A percentile compares a stretch with the other conserved stretches of the same genome.
Conservation (phyloP, 1,140 invertebrate genomes). For the Drosophila sucinea region DNA sequence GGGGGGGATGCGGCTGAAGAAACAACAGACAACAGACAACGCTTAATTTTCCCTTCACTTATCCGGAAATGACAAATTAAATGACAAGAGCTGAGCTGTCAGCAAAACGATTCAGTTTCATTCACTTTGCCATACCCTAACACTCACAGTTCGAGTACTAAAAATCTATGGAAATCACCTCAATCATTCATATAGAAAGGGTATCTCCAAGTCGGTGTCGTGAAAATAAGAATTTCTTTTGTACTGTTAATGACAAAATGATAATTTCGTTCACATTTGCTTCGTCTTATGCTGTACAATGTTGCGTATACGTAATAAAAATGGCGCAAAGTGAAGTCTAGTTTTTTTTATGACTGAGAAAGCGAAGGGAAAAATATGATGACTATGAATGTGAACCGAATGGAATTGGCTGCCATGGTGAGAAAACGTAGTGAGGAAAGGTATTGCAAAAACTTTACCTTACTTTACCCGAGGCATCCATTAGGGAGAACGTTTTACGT, state of each 20-base stretch:
- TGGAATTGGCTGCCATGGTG: not conserved
- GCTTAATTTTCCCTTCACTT: conserved; percentile 44
- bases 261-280: not conserved
- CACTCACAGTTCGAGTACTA: not conserved
- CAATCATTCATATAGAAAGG: not conserved
- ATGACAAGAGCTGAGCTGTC: conserved; percentile 52
- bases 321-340: not conserved
- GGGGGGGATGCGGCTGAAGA: not conserved
- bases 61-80: conserved; percentile 55
- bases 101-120: conserved; percentile 18
- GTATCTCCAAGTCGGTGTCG: not conserved
- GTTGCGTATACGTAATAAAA: conserved; percentile 58
- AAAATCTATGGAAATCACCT: too few relatives aligned
- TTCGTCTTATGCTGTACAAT: conserved; percentile 18
- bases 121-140: not conserved
- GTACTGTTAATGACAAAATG: conserved; percentile 3
- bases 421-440: not conserved
- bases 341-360: conserved; percentile 21
- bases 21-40: conserved; percentile 33
- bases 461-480: not conserved
- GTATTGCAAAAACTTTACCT: not conserved
- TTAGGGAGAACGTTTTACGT: not conserved
- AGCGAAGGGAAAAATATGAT: not conserved
- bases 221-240: not conserved
- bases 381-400: not conserved